Percentiles rank a stretch among this genome's conserved stretches.
Conservation (phyloP, 2,797 vertebrate genomes). For the Anguilla marmorata region DNA sequence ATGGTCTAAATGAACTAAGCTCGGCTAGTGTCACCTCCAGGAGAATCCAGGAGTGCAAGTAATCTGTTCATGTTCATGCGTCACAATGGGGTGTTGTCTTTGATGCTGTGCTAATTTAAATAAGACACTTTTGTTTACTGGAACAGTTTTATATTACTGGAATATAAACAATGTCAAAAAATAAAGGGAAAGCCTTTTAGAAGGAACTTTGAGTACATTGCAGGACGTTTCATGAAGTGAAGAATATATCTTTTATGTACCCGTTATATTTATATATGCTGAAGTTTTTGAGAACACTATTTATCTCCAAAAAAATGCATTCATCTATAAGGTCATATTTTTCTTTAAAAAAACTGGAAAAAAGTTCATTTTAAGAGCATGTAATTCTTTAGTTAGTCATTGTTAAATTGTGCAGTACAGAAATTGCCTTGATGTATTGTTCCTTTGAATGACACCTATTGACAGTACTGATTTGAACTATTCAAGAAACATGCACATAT, state of each 20-base stretch:
- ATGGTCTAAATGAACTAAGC: too few species aligned
- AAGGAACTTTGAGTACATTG: background rate
- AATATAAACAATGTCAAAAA: background rate
- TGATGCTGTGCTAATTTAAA: background rate
- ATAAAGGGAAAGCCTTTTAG: background rate
- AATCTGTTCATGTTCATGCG: too few species aligned
- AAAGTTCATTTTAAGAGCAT: background rate
- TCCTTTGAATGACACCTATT: background rate
- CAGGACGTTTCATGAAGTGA: constrained; percentile 11
- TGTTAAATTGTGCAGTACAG: background rate
- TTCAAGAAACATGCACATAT: background rate
- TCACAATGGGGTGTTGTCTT: background rate
- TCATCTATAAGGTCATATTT: background rate
- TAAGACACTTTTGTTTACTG: background rate
- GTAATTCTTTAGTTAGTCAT: background rate
- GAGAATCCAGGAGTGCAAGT: too few species aligned
- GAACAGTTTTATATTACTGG: background rate
- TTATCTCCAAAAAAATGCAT: background rate
- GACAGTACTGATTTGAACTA: background rate
- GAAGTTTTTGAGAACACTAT: background rate
- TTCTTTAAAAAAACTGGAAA: background rate
- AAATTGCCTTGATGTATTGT: background rate
- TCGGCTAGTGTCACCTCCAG: too few species aligned
- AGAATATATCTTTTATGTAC: background rate
- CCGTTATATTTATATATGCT: background rate